Evolutionary conservation across 2,113 vertebrate species (phyloP).

Genomic region (Cyanistes caeruleus): DNA sequence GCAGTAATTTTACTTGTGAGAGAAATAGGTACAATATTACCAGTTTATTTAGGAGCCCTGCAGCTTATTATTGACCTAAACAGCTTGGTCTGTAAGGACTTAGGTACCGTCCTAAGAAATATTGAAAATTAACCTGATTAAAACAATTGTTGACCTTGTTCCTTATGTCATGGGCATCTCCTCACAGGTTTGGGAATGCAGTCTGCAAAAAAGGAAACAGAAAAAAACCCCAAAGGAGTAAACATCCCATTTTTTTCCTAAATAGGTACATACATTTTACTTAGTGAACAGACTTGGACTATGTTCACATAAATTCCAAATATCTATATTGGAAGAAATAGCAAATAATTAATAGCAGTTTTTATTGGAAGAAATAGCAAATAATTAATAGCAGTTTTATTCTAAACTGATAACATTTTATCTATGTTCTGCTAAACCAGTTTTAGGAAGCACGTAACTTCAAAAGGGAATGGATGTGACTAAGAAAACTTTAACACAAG

Average conservation of each 20-base stretch:
- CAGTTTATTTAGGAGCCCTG: neutral
- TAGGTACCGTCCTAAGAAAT: neutral
- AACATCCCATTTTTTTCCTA: neutral
- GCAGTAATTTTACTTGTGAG: neutral
- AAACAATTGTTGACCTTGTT: neutral
- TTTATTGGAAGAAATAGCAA: neutral
- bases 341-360: neutral
- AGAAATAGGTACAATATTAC: neutral
- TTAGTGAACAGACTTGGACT: neutral
- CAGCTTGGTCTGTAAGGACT: neutral
- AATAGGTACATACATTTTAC: neutral
- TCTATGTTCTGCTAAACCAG: neutral
- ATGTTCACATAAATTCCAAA: neutral
- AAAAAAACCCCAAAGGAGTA: neutral
- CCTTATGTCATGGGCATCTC: neutral
- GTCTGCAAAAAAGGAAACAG: neutral
- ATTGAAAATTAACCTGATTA: neutral
- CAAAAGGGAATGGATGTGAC: neutral
- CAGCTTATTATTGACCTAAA: neutral
- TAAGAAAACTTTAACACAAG: neutral
- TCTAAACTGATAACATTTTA: no score
- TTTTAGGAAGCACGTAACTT: neutral
- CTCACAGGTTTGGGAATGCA: neutral
- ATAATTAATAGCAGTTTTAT: neutral
- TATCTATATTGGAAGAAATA: neutral